Evolutionary conservation across 2,113 vertebrate species (phyloP).

Genomic region (Dicentrarchus labrax): DNA sequence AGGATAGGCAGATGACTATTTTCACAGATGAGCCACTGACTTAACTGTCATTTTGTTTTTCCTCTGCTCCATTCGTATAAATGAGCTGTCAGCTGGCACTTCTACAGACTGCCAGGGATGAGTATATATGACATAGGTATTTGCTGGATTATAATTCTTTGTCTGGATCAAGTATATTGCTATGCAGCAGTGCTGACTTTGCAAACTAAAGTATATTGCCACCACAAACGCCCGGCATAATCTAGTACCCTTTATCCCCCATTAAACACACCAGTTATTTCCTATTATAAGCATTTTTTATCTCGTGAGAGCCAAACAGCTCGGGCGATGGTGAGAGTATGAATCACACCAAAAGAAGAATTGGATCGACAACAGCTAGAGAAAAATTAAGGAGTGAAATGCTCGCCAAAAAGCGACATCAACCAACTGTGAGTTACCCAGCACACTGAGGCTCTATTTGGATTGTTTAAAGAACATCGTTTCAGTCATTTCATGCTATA

Average conservation of each 20-base stretch:
- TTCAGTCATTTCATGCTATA: slow-evolving; percentile 1
- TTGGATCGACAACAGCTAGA: slow-evolving; percentile 34
- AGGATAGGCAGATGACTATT: slow-evolving; percentile 29
- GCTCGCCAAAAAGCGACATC: slow-evolving; percentile 9
- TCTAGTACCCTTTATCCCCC: slow-evolving; percentile 31
- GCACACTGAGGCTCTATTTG: slow-evolving; percentile 8
- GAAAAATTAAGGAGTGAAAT: slow-evolving; percentile 46
- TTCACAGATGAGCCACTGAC: slow-evolving; percentile 41
- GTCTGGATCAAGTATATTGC: slow-evolving; percentile 39
- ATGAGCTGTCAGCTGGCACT: slow-evolving; percentile 46
- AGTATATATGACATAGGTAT: slow-evolving; percentile 24
- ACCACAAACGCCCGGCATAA: slow-evolving; percentile 28
- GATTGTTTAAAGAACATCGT: slow-evolving; percentile 17
- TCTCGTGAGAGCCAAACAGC: slow-evolving; percentile 40
- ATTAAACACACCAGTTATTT: slow-evolving; percentile 54
- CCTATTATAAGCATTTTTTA: slow-evolving; percentile 42
- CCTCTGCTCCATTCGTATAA: slow-evolving; percentile 43
- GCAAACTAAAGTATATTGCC: slow-evolving; percentile 43
- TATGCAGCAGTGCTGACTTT: slow-evolving; percentile 52
- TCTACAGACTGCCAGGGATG: slow-evolving; percentile 27
- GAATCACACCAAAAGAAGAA: slow-evolving; percentile 43
- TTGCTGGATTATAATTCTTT: slow-evolving; percentile 56
- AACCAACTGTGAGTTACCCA: slow-evolving; percentile 25
- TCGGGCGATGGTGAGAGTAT: slow-evolving; percentile 21
- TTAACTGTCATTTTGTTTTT: slow-evolving; percentile 42